Conservation (phyloP, 2,888 invertebrate genomes). For the Odontothrips loti region DNA sequence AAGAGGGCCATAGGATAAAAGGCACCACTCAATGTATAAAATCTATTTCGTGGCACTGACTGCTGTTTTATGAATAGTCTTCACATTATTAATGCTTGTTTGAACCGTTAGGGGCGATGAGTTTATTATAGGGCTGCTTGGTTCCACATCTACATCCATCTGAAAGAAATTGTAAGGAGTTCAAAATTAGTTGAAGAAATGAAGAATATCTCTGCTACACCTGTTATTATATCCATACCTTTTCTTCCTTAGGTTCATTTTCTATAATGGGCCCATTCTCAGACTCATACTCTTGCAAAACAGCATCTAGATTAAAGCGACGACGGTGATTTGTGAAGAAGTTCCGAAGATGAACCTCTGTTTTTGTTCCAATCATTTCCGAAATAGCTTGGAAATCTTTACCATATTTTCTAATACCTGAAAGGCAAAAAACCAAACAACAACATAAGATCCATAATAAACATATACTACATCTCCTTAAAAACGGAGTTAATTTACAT, state of each 20-base stretch:
- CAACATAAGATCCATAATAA: constrained; percentile 7
- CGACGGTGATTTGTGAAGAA: constrained; percentile 90
- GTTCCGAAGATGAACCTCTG: constrained; percentile 83
- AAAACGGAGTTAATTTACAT: background rate
- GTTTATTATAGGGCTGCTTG: background rate
- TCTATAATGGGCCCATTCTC: constrained; percentile 50
- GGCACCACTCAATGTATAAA: background rate
- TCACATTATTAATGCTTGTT: background rate
- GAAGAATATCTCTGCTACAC: background rate
- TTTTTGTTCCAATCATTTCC: constrained; percentile 91
- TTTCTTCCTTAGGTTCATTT: background rate
- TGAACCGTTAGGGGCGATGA: background rate
- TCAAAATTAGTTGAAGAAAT: background rate
- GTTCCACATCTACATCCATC: constrained; percentile 18
- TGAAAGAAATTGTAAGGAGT: background rate
- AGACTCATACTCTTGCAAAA: constrained; percentile 79
- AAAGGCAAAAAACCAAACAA: constrained; percentile 32
- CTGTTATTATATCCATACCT: background rate
- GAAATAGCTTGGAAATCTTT: constrained; percentile 91
- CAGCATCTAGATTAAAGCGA: constrained; percentile 80
- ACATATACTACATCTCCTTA: background rate
- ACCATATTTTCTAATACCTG: constrained; percentile 59
- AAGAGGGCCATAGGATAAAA: background rate
- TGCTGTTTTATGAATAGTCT: background rate
- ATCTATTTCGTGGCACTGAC: background rate